Evolutionary conservation across 2,113 vertebrate species (phyloP).

Genomic region (Heterochromis multidens): DNA sequence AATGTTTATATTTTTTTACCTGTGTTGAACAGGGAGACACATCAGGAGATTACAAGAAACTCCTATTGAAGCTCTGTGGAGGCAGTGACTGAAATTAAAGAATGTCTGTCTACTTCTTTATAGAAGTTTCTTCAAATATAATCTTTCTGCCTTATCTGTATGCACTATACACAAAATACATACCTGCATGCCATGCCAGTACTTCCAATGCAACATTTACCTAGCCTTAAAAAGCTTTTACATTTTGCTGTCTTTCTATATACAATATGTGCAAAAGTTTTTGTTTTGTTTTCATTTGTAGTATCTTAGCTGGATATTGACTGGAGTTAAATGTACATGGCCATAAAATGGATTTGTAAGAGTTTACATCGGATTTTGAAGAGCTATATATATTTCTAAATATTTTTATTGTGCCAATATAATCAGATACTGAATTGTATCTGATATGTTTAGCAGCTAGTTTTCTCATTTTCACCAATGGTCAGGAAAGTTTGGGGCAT

Average conservation of each 20-base stretch:
- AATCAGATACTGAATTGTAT: constrained; percentile 10
- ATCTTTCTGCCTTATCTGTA: not conserved
- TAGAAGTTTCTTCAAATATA: not conserved
- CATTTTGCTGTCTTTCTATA: constrained; percentile 27
- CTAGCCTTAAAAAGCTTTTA: not conserved
- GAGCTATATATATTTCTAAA: constrained; percentile 52
- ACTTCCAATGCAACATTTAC: constrained; percentile 31
- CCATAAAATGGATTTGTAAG: constrained; percentile 4
- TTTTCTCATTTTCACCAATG: not conserved
- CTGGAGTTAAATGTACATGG: not conserved
- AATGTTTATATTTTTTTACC: not conserved
- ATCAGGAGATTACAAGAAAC: constrained; percentile 96
- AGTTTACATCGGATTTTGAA: not conserved
- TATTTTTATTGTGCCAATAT: constrained; percentile 28
- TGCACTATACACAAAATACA: constrained; percentile 25
- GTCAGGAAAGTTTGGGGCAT: not conserved
- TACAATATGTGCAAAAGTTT: not conserved
- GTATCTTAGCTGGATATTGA: not conserved
- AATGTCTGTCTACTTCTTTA: not conserved
- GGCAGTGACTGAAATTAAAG: constrained; percentile 84
- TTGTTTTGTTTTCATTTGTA: constrained; percentile 13
- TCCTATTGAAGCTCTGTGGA: constrained; percentile 93
- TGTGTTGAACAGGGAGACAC: constrained; percentile 85
- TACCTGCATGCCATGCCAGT: constrained; percentile 52
- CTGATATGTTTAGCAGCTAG: not conserved